Evolutionary conservation across 2,888 invertebrate genomes (phyloP).

Genomic region (Azorinus chamasolen): DNA sequence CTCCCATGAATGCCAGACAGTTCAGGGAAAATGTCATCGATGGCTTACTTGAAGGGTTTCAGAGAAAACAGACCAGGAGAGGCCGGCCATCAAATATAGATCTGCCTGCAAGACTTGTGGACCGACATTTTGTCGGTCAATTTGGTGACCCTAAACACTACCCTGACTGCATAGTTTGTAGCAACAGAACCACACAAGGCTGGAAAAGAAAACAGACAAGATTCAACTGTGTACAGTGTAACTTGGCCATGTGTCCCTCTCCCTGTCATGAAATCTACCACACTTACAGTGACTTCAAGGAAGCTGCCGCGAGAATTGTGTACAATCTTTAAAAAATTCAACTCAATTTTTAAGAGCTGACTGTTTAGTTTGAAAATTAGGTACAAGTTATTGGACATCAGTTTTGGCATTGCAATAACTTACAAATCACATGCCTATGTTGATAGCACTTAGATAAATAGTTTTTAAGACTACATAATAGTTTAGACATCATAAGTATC

Average conservation of each 20-base stretch:
- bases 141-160: conserved; percentile 36
- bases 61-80: not conserved
- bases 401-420: no score
- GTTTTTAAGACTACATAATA: no score
- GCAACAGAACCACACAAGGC: conserved; percentile 18
- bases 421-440: no score
- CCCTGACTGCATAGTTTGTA: conserved; percentile 53
- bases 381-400: no score
- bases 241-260: conserved; percentile 37
- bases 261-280: conserved; percentile 49
- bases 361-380: no score
- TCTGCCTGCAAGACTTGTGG: conserved; percentile 26
- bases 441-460: no score
- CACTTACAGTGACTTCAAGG: conserved; percentile 26
- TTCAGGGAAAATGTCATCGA: conserved; percentile 46
- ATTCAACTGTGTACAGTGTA: conserved; percentile 35
- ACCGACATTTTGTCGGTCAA: conserved; percentile 39
- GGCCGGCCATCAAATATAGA: conserved; percentile 28
- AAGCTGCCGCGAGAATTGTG: conserved; percentile 13
- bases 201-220: conserved; percentile 52
- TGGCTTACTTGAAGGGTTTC: conserved; percentile 40
- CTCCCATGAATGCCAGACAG: not conserved
- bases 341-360: not conserved
- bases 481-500: no score
- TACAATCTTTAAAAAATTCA: conserved; percentile 14